phyloP scores from a whole-genome alignment of 2,888 invertebrate species.

The Cantharis rufa region DNA sequence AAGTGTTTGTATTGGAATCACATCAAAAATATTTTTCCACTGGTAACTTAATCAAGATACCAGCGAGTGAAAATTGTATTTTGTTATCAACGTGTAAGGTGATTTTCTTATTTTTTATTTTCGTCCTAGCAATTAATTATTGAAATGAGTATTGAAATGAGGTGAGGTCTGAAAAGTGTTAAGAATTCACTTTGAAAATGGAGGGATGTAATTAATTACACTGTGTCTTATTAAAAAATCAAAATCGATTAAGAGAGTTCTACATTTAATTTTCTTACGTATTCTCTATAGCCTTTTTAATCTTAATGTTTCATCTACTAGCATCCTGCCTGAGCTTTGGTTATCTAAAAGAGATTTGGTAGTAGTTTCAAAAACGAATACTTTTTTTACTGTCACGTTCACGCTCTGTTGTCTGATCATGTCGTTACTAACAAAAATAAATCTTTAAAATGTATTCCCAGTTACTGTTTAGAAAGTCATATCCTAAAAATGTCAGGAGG shows the following conservation, averaged over 20 bases:
- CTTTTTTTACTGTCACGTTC: slow-evolving; percentile 2
- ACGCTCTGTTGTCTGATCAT: slow-evolving; percentile 2
- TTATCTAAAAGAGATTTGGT: slow-evolving; percentile 2
- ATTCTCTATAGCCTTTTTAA: not conserved
- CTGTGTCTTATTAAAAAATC: not conserved
- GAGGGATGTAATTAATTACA: not conserved
- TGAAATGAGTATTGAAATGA: not conserved
- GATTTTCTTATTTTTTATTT: not conserved
- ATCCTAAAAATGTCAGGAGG: slow-evolving; percentile 1
- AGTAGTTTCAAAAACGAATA: slow-evolving; percentile 3
- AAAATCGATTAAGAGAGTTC: not conserved
- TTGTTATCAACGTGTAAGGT: not conserved
- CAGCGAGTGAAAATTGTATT: not conserved
- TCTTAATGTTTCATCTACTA: slow-evolving; percentile 5
- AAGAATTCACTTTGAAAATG: not conserved
- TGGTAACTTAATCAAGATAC: not conserved
- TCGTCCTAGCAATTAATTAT: not conserved
- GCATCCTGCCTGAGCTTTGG: not conserved
- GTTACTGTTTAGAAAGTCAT: slow-evolving; percentile 5
- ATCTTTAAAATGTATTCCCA: not conserved
- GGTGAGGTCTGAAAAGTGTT: not conserved
- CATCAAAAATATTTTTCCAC: not conserved
- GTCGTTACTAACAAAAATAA: slow-evolving; percentile 1
- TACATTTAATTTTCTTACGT: slow-evolving; percentile 2
- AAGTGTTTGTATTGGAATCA: not conserved